Base-by-base conservation (phyloP, 2,888 invertebrate genomes). In the Noctua pronuba region DNA sequence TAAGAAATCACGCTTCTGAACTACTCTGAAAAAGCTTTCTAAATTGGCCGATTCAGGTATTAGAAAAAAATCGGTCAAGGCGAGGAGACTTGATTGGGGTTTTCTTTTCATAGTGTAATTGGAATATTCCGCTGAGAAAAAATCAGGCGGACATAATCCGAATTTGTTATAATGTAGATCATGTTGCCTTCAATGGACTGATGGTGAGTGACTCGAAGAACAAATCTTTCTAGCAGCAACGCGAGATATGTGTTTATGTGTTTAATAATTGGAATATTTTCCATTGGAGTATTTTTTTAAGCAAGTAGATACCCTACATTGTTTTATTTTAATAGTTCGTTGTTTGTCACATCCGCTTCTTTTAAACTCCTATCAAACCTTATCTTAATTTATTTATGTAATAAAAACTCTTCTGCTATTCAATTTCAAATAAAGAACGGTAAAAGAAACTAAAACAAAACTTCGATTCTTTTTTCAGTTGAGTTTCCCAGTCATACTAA, bases 401-500 rank as follows among this genome's bases (percentile, higher is more conserved):
- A n/a, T 64, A 13, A 44, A 67, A 77, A 55, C 82, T 84, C 69
- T 55, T 75, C 60, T 38, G 31, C 4, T 41, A 24, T 38, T 64
- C n/a, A 58, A 64, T 80, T 87, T 87, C 46, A 31, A 88, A 88
- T 74, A 69, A 62, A 83, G 88, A 88, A 87, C 62, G 52, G 31
- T 35, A 73, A 77, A 74, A 68, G 1, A 70, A 79, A 68, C 58
- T 28, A 46, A 68, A 62, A 83, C 18, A 66, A 73, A 58, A 69
- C 73, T 79, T 49, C 72, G 65, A 66, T 75, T 55, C 64, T 77
- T 76, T 86, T 55, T 67, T 86, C 88, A 91, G 85, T 90, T 85
- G 82, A 84, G 88, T 89, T 88, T 88, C 79, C 82, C 88, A 87
- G 86, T 88, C 91, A 90, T 79, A 84, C 79, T 83, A 84, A 88